Evolutionary conservation across 2,113 vertebrate species (phyloP).

Genomic region (Leucopsar rothschildi): DNA sequence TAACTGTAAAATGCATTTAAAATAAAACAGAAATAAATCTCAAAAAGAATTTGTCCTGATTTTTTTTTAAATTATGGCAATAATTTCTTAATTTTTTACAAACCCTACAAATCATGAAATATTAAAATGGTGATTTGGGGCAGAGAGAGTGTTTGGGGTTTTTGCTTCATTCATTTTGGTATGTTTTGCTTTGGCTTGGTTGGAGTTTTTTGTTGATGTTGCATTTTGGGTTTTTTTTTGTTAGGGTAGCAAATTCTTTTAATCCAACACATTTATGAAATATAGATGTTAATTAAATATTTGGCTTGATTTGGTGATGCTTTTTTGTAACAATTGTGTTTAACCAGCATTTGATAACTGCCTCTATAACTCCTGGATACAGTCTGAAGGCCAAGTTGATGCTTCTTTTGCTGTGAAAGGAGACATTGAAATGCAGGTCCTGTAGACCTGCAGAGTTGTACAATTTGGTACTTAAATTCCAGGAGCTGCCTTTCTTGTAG

Average conservation of each 20-base stretch:
- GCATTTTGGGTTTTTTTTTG: neutral
- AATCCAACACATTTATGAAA: neutral
- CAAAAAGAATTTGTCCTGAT: neutral
- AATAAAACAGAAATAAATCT: neutral
- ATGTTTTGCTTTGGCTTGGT: neutral
- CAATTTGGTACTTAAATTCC: neutral
- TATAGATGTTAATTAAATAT: neutral
- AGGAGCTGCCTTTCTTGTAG: neutral
- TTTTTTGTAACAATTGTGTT: neutral
- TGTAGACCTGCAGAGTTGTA: accelerated
- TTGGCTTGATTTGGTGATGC: neutral
- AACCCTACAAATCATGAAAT: neutral
- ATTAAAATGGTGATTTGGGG: neutral
- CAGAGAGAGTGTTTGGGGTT: accelerated
- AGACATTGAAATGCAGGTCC: neutral
- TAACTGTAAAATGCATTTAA: neutral
- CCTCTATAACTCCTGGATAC: neutral
- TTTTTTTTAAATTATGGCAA: neutral
- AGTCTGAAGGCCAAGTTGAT: neutral
- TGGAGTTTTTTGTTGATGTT: neutral
- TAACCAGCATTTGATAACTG: neutral
- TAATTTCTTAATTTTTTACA: neutral
- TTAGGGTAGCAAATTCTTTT: neutral
- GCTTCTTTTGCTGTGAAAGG: neutral
- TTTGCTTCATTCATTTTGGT: neutral